Percentiles rank a stretch among this genome's conserved stretches.
Conservation (phyloP, 30 jellyfish, hydroid and myxozoan genomes). For the Pseudorhiza aurosa region DNA sequence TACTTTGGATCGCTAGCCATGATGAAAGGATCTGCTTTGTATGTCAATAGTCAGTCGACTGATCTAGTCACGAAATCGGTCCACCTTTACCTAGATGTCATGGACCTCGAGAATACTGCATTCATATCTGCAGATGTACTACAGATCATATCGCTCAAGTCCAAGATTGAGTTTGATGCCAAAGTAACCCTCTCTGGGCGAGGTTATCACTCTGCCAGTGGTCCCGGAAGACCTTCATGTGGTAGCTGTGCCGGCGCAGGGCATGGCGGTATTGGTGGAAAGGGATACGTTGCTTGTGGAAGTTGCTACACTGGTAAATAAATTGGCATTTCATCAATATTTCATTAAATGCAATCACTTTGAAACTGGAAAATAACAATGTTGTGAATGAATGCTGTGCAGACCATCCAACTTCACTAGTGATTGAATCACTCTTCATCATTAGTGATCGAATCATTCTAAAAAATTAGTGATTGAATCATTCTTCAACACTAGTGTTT, state of each 20-base stretch:
- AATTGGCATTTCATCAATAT: no score
- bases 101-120: conserved; percentile 61
- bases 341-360: background rate
- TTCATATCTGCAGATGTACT: conserved; percentile 48
- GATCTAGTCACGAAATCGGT: conserved; percentile 38
- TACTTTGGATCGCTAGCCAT: conserved; percentile 32
- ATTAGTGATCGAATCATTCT: no score
- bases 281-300: conserved; percentile 42
- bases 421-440: no score
- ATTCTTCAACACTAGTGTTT: no score
- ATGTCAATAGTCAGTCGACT: conserved; percentile 36
- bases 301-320: conserved; percentile 54
- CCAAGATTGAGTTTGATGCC: conserved; percentile 54
- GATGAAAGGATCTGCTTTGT: conserved; percentile 48
- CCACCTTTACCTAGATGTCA: conserved; percentile 25
- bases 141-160: conserved; percentile 29
- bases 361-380: background rate
- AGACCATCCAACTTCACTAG: no score
- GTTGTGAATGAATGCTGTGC: background rate
- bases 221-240: conserved; percentile 57
- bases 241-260: conserved; percentile 73
- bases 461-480: no score
- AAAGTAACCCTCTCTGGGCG: conserved; percentile 27
- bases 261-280: conserved; percentile 68
- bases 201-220: conserved; percentile 37